These are phyloP conservation scores for Sarcoramphus papa DNA, from an alignment of 2,797 vertebrate species.

Conservation along the genomic window DNA sequence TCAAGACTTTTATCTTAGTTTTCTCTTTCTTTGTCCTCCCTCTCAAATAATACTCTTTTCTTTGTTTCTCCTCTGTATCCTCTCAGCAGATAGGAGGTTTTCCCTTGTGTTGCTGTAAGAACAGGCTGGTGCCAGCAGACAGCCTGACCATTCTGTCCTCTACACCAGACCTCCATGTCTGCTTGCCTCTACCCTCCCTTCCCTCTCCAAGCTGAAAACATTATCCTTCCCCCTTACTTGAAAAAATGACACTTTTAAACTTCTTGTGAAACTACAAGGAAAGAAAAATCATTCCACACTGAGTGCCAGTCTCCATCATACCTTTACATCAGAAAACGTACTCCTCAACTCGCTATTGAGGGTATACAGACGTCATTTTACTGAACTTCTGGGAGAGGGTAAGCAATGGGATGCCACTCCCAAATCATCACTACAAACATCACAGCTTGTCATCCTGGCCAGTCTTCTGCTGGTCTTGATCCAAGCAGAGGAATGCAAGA, in stretches of 20 bases:
- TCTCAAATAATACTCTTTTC: neutral
- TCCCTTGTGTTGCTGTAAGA: neutral
- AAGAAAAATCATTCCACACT: neutral
- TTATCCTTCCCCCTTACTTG: neutral
- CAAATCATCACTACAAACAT: neutral
- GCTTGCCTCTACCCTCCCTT: neutral
- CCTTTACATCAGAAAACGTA: neutral
- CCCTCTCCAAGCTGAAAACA: neutral
- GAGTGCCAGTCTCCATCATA: neutral
- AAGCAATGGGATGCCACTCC: neutral
- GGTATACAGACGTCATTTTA: neutral
- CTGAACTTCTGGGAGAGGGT: neutral
- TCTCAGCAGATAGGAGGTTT: neutral
- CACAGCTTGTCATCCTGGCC: neutral
- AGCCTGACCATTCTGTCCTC: neutral
- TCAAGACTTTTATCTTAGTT: neutral
- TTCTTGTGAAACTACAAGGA: neutral
- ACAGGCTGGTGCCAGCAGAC: neutral
- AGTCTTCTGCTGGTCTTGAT: neutral
- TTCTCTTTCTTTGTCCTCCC: neutral
- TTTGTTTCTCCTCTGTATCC: neutral
- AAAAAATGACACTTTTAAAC: neutral
- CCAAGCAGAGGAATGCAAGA: neutral
- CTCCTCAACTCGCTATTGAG: neutral
- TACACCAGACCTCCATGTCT: neutral